Conservation (phyloP, 2,888 invertebrate species). For the Zaprionus bogoriensis region DNA sequence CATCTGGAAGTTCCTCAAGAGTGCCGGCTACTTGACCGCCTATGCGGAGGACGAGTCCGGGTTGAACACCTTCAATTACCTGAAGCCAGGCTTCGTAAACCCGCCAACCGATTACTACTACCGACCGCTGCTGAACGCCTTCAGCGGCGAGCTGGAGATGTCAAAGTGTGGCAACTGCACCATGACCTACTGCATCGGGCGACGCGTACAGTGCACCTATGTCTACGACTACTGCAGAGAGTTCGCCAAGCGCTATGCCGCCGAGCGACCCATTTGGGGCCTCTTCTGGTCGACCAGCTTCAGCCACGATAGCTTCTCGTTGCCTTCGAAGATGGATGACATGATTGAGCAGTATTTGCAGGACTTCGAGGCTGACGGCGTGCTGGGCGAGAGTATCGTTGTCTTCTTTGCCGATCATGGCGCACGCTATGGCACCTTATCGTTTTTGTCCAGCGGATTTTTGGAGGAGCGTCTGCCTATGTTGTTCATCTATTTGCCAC, state of each 20-base stretch:
- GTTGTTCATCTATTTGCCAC: constrained; percentile 87
- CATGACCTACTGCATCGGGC: constrained; percentile 84
- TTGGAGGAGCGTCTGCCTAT: constrained; percentile 90
- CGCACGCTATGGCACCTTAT: constrained; percentile 87
- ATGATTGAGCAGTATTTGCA: constrained; percentile 85
- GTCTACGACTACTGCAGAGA: constrained; percentile 87
- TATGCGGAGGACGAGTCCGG: constrained; percentile 88
- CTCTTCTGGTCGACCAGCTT: constrained; percentile 90
- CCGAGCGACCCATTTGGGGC: constrained; percentile 86
- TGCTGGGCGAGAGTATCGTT: constrained; percentile 86
- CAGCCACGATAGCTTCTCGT: constrained; percentile 87
- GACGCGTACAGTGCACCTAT: constrained; percentile 85
- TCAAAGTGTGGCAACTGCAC: constrained; percentile 59
- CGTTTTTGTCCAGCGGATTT: constrained; percentile 87
- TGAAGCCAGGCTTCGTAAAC: constrained; percentile 86
- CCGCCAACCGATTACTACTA: constrained; percentile 92
- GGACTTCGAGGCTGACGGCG: constrained; percentile 84
- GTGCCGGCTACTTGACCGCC: constrained; percentile 88
- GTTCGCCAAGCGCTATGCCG: constrained; percentile 85
- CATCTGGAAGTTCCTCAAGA: constrained; percentile 89
- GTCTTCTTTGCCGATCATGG: constrained; percentile 91
- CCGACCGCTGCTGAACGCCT: constrained; percentile 87
- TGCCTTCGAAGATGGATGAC: constrained; percentile 86
- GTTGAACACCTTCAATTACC: constrained; percentile 85
- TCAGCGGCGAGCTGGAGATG: constrained; percentile 83